Evolutionary conservation across 2,888 invertebrate species (phyloP).

Genomic region (Tinea semifulvella): DNA sequence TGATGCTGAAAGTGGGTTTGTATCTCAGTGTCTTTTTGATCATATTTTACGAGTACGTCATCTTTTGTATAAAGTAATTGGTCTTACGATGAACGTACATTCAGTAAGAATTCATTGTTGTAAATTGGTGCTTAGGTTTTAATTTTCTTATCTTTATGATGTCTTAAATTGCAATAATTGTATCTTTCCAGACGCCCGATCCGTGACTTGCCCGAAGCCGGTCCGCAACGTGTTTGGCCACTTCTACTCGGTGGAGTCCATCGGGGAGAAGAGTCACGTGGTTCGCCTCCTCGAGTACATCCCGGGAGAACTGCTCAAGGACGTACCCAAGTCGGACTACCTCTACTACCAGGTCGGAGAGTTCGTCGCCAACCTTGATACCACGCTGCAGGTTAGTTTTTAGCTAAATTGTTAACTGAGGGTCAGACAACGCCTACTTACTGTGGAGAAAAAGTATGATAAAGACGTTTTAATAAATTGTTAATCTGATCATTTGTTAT

Average conservation of each 20-base stretch:
- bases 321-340: conserved; percentile 67
- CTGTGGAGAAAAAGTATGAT: no score
- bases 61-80: no score
- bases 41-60: no score
- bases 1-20: no score
- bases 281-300: conserved; percentile 81
- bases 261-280: conserved; percentile 66
- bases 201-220: conserved; percentile 75
- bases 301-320: conserved; percentile 74
- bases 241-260: conserved; percentile 64
- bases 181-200: conserved; percentile 57
- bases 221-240: conserved; percentile 73
- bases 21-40: no score
- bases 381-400: conserved; percentile 68
- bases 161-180: no score
- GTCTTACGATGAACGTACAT: no score
- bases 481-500: not conserved
- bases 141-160: no score
- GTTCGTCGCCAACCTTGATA: conserved; percentile 75
- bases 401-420: not conserved
- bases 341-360: conserved; percentile 78
- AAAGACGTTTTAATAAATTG: no score
- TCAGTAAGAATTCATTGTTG: no score
- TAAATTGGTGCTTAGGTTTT: no score
- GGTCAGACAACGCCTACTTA: no score